A percentile compares a stretch with the other conserved stretches of the same genome.
These are phyloP conservation scores for Lutraria rhynchaena DNA, from an alignment of 1,140 invertebrate genomes.

Conservation along the genomic window DNA sequence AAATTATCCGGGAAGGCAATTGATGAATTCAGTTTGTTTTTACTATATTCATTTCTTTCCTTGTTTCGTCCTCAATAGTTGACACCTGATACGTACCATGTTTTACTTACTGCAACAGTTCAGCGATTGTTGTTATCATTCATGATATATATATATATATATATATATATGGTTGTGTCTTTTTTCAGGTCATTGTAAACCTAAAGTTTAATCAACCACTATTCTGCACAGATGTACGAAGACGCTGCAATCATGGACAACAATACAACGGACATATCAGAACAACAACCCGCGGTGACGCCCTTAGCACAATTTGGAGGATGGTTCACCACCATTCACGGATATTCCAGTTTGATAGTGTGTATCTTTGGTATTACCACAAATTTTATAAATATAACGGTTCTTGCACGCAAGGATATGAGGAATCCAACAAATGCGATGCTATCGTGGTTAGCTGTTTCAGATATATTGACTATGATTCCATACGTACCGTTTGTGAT, in stretches of 20 bases:
- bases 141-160: too few species aligned
- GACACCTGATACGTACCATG: too few species aligned
- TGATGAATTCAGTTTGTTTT: too few species aligned
- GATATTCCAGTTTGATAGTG: constrained; percentile 88
- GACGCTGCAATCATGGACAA: not conserved
- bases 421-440: constrained; percentile 91
- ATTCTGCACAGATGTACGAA: constrained; percentile 32
- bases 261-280: constrained; percentile 1
- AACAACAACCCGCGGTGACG: constrained; percentile 3
- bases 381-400: constrained; percentile 94
- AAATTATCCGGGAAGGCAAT: too few species aligned
- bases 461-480: constrained; percentile 93
- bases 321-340: constrained; percentile 85
- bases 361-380: constrained; percentile 94
- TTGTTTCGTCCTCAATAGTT: too few species aligned
- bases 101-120: too few species aligned
- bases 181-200: too few species aligned
- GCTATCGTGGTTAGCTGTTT: constrained; percentile 91
- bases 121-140: too few species aligned
- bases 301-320: constrained; percentile 71
- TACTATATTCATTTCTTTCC: too few species aligned
- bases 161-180: too few species aligned
- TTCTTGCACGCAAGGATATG: constrained; percentile 93
- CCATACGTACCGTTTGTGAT: constrained; percentile 93
- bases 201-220: too few species aligned